A percentile compares a stretch with the other conserved stretches of the same genome.
These are phyloP conservation scores for Bucorvus abyssinicus DNA, from an alignment of 2,797 vertebrate species.

Conservation along the genomic window DNA sequence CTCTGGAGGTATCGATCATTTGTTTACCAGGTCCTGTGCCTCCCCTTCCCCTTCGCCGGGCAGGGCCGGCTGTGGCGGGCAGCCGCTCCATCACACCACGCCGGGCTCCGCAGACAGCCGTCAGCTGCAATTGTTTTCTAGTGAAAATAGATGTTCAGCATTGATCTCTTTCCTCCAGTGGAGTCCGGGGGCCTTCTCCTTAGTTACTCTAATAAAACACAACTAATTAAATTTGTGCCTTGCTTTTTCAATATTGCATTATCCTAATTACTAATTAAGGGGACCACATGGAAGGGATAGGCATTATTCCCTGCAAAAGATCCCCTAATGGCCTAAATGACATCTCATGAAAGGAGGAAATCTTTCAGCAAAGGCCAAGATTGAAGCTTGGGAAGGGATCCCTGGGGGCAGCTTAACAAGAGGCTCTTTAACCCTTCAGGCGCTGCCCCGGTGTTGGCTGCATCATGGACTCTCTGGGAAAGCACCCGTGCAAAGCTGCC, in stretches of 20 bases:
- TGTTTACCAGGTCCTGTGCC: background rate
- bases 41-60: background rate
- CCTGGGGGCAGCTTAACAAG: background rate
- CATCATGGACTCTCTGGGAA: background rate
- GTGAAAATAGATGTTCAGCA: conserved; percentile 28
- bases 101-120: background rate
- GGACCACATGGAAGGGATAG: background rate
- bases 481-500: rapidly evolving
- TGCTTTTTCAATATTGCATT: conserved; percentile 14
- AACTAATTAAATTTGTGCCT: conserved; percentile 46
- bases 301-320: conserved; percentile 7
- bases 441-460: background rate
- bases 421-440: background rate
- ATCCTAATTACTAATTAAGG: conserved; percentile 38
- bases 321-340: conserved; percentile 36
- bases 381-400: background rate
- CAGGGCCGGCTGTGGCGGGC: background rate
- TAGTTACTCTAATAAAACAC: conserved; percentile 24
- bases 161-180: background rate
- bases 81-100: background rate
- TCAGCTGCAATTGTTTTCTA: background rate
- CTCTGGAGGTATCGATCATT: background rate
- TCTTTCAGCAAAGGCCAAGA: conserved; percentile 33
- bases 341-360: conserved; percentile 19
- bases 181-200: conserved; percentile 2